A percentile compares a stretch with the other conserved stretches of the same genome.
These are phyloP conservation scores for Arctocebus calabarensis DNA, from an alignment of 2,797 vertebrate genomes.

Conservation along the genomic window DNA sequence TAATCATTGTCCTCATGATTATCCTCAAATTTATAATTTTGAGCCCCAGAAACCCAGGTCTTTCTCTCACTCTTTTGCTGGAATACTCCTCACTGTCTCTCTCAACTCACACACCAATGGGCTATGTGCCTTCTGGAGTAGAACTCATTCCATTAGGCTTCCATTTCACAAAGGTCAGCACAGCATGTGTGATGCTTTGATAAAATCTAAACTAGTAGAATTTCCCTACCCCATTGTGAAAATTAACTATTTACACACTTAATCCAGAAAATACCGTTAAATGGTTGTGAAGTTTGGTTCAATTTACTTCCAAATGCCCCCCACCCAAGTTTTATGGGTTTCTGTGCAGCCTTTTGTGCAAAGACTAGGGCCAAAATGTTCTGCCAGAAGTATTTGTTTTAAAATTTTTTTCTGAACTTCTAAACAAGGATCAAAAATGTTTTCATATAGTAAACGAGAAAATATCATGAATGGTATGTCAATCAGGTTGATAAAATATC, in stretches of 20 bases:
- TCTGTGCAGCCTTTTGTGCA: neutral
- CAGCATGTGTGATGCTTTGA: neutral
- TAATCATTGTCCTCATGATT: neutral
- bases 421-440: too few species aligned
- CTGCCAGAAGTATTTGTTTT: neutral
- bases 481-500: too few species aligned
- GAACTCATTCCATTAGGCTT: rapidly evolving
- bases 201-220: neutral
- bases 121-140: too few species aligned
- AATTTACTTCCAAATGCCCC: neutral
- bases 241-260: neutral
- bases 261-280: neutral
- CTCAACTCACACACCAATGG: rapidly evolving
- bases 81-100: rapidly evolving
- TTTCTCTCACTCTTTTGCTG: neutral
- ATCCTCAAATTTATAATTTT: neutral
- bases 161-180: neutral
- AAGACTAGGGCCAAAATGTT: neutral
- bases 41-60: neutral
- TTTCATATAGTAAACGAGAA: too few species aligned
- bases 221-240: neutral
- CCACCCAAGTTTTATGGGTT: neutral
- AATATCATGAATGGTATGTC: too few species aligned
- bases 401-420: neutral
- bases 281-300: neutral